Base-by-base conservation (phyloP, 2,113 vertebrate species). In the Orcinus orca region DNA sequence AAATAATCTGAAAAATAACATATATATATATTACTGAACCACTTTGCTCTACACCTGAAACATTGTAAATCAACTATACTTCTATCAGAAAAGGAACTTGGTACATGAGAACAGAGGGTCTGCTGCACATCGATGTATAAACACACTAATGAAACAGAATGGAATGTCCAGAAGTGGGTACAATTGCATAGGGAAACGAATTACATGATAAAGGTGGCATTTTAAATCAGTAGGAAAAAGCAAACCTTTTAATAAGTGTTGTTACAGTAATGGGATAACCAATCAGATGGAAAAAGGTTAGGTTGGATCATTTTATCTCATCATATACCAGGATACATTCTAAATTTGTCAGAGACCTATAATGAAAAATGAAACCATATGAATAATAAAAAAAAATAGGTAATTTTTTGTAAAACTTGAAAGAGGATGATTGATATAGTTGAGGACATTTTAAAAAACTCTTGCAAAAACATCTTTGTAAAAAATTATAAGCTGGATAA, bases 181-280 rank as follows among this genome's bases (percentile, higher is more conserved):
- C 29, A 23, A 4, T 0, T 8, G 31, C 6, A 4, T 23, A 4
- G 10, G 60, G 26, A 68, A 23, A 25, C 7, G 15, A n/a, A 14
- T 4, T 8, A 41, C 11, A 8, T 10, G 6, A 55, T 17, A 15
- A 60, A 36, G 65, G 31, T 26, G 36, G 2, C 14, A 5, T 33
- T 47, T 53, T 31, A 67, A 62, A 18, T 29, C 29, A 36, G 47
- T 2, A 25, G 38, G 38, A 55, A 50, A 58, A 55, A 21, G 0
- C 3, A 3, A 20, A 44, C 38, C 53, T 89, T 41, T 55, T 20
- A n/a, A 6, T n/a, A n/a, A 80, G 3, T 9, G 55, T 11, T 20
- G 1, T 65, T 23, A 33, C 41, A 65, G 29, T 63, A 29, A 63
- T 44, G 33, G 21, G 14, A 20, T 31, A 50, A 29, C 1, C 31